Base-by-base conservation (phyloP, 1,140 invertebrate species). In the Drosophila lacteicornis region DNA sequence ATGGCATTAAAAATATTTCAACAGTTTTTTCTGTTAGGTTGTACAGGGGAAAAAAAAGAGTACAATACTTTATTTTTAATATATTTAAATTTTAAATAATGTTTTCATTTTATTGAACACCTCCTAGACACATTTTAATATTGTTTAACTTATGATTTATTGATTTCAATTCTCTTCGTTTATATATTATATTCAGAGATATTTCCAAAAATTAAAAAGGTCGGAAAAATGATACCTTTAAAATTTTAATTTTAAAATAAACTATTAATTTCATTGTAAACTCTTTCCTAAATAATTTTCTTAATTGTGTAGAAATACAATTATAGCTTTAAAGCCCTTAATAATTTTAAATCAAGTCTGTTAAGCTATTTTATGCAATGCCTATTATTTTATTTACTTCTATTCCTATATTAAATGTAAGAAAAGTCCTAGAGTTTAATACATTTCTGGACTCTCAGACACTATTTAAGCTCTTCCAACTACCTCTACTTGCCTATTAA, bases 251-350 rank as follows among this genome's bases (percentile, higher is more conserved):
- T 30, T 30, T 8, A 6, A 30, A 30, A 30, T 6, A 30, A 33
- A 27, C 13, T 27, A 8, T 9, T 46, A n/a, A 46, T n/a, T 50
- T 15, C 11, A 25, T 50, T 27, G 25, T 15, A 25, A 25, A 27
- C 19, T 27, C 7, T 27, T 36, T 27, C 6, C 27, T 27, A 5
- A 27, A 6, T 7, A 6, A 27, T 27, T 6, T 27, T 27, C 6
- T 27, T 5, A 27, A 27, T 75, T 61, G 67, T 74, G 61, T 62
- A 49, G 58, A 62, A 75, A 51, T 51, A 68, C 67, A 36, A 4
- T 13, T 19, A 22, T 46, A 8, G 8, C 30, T 33, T 8, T 33
- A 33, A 33, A 36, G 2, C 33, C 33, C 33, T 36, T 36, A 3
- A 2, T 11, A 36, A 36, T 36, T 17, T 9, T 17, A 43, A n/a